Evolutionary conservation across 2,113 vertebrate genomes (phyloP), one percentile per base, ranked within the genome.

Genomic region (Xerus inauris): DNA sequence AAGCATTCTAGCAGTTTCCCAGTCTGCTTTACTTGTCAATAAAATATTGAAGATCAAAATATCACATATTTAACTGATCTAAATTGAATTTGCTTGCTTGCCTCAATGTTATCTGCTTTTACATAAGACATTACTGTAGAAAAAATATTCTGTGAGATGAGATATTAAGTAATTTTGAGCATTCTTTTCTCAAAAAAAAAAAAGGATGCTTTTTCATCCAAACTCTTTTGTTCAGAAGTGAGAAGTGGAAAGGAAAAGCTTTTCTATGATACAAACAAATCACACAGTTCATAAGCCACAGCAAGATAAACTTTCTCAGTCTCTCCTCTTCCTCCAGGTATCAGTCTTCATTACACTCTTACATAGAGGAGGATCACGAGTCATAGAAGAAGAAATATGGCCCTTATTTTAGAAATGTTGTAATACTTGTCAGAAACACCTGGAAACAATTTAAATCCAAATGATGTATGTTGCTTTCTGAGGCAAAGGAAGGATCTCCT

Each of bases 381-480:
- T 64, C 69, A 57, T 51, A 45, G 40, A 64, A 80, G 19, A 88
- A 89, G 83, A 79, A 82, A 40, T 49, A 85, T 47, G 32, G 82
- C 57, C 62, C 75, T 91, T n/a, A 42, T 71, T 92, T 85, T 73
- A 77, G n/a, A 82, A 80, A 72, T 57, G 54, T 82, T 83, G 24
- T 73, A 62, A 91, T 54, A n/a, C 67, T 93, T 93, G 54, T 93
- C 89, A 97, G 89, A 87, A 97, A 79, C 26, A 57, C 40, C 59
- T 72, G 54, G 85, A 73, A 94, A 94, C 51, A 82, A 87, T 72
- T 76, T 73, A 84, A 17, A 51, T 81, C 88, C 65, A 88, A 77
- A 45, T 73, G 59, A 93, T 45, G 3, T 14, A 51, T 79, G 12
- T 42, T 64, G 9, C 9, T 67, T 87, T 82, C 14, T 4, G 47